Percentiles rank a stretch among this genome's conserved stretches.
These are phyloP conservation scores for Boloria selene DNA, from an alignment of 2,888 invertebrate genomes.

Conservation along the genomic window DNA sequence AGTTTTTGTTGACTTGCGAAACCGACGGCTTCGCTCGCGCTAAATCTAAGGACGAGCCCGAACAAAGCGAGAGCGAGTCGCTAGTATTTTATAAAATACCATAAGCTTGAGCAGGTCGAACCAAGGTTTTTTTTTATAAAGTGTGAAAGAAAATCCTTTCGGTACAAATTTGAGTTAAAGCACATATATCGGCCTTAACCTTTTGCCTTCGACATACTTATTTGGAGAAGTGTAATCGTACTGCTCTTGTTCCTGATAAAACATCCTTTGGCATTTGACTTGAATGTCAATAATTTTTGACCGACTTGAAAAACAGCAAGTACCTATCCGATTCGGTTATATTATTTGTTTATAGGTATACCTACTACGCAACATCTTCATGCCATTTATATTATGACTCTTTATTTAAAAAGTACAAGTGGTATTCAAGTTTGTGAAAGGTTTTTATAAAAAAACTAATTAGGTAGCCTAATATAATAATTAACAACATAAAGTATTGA, in stretches of 20 bases:
- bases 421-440: neutral
- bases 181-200: constrained; percentile 2
- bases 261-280: constrained; percentile 7
- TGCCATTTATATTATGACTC: too few relatives aligned
- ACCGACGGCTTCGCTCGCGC: too few relatives aligned
- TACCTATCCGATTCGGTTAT: neutral
- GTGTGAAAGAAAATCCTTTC: neutral
- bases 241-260: constrained; percentile 6
- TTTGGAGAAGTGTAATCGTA: constrained; percentile 14
- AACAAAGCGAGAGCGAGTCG: too few relatives aligned
- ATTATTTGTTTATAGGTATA: too few relatives aligned
- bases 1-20: too few relatives aligned
- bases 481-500: too few relatives aligned
- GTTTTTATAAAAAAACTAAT: too few relatives aligned
- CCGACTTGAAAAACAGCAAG: neutral
- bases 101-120: too few relatives aligned
- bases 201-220: constrained; percentile 7
- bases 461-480: too few relatives aligned
- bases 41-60: too few relatives aligned
- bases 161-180: constrained; percentile 1
- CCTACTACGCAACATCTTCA: too few relatives aligned
- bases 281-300: neutral
- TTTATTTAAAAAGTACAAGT: neutral
- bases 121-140: neutral
- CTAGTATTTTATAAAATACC: too few relatives aligned